These are phyloP conservation scores for Canis aureus DNA, from an alignment of 2,113 vertebrate species.

Conservation along the genomic window DNA sequence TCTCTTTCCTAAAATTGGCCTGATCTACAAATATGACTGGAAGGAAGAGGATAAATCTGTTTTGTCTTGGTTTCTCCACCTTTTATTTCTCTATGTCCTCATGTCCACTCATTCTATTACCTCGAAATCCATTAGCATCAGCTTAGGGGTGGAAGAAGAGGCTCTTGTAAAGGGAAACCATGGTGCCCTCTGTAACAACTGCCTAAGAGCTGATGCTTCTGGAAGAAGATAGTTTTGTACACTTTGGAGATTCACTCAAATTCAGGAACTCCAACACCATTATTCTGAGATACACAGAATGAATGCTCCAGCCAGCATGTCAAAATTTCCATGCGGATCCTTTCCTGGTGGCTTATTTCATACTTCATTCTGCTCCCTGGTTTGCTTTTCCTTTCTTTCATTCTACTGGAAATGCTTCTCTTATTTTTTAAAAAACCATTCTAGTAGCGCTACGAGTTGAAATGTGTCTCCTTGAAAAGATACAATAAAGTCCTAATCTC, in stretches of 20 bases:
- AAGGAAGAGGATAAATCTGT: not conserved
- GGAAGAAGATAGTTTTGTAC: not conserved
- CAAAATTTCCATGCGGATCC: not conserved
- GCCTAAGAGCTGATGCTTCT: not conserved
- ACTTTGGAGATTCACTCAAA: not conserved
- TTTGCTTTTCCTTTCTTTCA: not conserved
- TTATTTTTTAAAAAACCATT: constrained; percentile 11
- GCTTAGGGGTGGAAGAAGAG: not conserved
- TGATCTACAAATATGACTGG: not conserved
- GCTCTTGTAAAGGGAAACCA: not conserved
- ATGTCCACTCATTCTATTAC: not conserved
- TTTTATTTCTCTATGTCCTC: not conserved
- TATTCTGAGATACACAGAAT: not conserved
- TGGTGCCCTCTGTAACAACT: not conserved
- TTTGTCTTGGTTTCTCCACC: not conserved
- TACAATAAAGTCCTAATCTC: not conserved
- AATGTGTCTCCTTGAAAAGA: not conserved
- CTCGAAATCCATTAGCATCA: not conserved
- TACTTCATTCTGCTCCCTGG: not conserved
- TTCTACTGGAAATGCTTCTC: not conserved
- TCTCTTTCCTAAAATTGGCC: not conserved
- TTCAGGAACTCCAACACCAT: not conserved
- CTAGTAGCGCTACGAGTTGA: not conserved
- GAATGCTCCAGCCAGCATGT: not conserved
- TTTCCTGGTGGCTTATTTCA: not conserved